Conservation (phyloP, 2,113 vertebrate species). For the Mobula birostris region DNA sequence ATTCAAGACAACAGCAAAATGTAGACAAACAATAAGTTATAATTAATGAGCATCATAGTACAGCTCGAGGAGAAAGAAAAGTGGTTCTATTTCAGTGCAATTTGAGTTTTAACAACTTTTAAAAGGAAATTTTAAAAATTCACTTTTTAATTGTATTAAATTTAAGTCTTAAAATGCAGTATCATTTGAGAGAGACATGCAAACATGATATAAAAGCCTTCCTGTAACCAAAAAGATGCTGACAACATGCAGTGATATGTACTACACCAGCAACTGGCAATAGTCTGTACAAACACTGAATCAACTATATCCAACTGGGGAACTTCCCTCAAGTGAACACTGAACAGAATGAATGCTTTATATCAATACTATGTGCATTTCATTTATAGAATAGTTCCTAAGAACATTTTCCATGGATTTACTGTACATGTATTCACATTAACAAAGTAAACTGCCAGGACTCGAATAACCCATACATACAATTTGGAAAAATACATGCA, state of each 20-base stretch:
- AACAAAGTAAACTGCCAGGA: conserved; percentile 19
- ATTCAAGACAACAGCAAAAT: neutral
- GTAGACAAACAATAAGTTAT: neutral
- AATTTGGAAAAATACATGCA: conserved; percentile 49
- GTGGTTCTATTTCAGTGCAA: conserved; percentile 29
- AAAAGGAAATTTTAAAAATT: neutral
- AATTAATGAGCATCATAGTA: neutral
- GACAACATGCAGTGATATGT: conserved; percentile 19
- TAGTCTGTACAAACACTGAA: neutral
- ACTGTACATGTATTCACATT: conserved; percentile 39
- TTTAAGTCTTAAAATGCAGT: neutral
- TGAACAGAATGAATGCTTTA: conserved; percentile 14
- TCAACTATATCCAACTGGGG: neutral
- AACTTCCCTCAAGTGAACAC: conserved; percentile 25
- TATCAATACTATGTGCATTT: conserved; percentile 32
- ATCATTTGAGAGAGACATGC: neutral
- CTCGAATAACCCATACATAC: conserved; percentile 54
- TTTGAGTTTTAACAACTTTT: conserved; percentile 18
- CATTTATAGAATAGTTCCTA: conserved; percentile 30
- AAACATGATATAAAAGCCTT: neutral
- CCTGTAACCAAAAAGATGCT: neutral
- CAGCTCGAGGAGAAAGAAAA: neutral
- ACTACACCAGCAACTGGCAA: neutral
- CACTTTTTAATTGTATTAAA: neutral
- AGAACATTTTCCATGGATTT: conserved; percentile 41